Evolutionary conservation across 64 coral and sea anemone species (phyloP).

Genomic region (Montipora foliosa): DNA sequence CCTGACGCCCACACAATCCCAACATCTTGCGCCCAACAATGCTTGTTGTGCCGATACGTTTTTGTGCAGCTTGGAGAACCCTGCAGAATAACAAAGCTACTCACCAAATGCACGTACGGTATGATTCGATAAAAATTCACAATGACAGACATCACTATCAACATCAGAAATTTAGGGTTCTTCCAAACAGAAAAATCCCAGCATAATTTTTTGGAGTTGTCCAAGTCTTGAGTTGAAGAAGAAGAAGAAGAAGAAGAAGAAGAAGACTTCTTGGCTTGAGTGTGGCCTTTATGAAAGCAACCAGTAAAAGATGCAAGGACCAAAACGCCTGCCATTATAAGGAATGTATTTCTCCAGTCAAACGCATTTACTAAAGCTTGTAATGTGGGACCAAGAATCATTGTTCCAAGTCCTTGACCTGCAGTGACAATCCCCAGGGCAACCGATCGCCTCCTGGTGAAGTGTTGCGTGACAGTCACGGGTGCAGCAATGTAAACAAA

Average conservation of each 20-base stretch:
- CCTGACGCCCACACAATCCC: too few relatives aligned
- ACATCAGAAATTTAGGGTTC: neutral
- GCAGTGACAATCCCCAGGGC: constrained; percentile 23
- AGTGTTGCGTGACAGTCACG: neutral
- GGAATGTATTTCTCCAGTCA: constrained; percentile 17
- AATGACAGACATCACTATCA: neutral
- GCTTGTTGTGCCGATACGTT: too few relatives aligned
- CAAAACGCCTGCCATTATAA: constrained; percentile 13
- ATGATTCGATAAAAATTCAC: neutral
- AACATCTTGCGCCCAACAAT: too few relatives aligned
- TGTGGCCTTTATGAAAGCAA: neutral
- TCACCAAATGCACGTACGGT: constrained; percentile 48
- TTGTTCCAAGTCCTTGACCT: constrained; percentile 22
- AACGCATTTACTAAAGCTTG: neutral
- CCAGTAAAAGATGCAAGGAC: constrained; percentile 2
- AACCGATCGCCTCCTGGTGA: constrained; percentile 4
- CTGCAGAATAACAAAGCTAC: neutral
- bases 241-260: too few relatives aligned
- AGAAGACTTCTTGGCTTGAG: too few relatives aligned
- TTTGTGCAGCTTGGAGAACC: too few relatives aligned
- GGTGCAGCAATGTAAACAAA: constrained; percentile 13
- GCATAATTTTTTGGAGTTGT: neutral
- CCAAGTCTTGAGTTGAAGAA: neutral
- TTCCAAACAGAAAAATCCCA: constrained; percentile 16
- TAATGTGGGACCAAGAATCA: constrained; percentile 29